These are phyloP conservation scores for Stegodyphus mimosarum DNA, from an alignment of 1,140 invertebrate species.

Conservation along the genomic window DNA sequence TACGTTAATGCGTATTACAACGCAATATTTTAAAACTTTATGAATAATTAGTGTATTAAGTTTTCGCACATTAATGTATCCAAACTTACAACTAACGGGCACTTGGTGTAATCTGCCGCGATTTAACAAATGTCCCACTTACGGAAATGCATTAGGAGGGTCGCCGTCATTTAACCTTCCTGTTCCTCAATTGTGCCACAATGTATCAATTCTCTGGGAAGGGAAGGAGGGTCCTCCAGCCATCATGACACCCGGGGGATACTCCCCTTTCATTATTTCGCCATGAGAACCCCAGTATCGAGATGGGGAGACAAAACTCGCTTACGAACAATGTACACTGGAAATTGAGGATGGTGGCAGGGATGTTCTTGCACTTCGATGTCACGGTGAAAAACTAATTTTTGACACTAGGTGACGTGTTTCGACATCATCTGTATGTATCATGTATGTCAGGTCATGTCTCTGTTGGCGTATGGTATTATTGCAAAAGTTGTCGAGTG, in stretches of 20 bases:
- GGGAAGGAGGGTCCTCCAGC: neutral
- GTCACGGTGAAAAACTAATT: neutral
- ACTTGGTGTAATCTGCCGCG: conserved; percentile 51
- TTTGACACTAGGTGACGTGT: neutral
- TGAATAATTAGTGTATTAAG: too few relatives aligned
- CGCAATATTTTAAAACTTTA: too few relatives aligned
- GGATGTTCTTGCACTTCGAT: neutral
- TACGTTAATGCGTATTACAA: too few relatives aligned
- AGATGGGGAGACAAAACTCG: neutral
- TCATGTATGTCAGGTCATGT: neutral
- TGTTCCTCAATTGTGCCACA: conserved; percentile 18
- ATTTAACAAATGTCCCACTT: conserved; percentile 58
- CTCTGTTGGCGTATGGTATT: neutral
- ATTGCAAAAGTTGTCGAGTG: neutral
- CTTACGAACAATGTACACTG: neutral
- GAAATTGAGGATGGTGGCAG: conserved; percentile 20
- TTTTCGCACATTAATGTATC: neutral
- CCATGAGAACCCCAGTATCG: neutral
- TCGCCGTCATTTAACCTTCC: conserved; percentile 58
- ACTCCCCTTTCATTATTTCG: conserved; percentile 50
- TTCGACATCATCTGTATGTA: neutral
- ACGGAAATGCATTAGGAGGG: conserved; percentile 30
- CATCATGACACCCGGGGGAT: conserved; percentile 27
- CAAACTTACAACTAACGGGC: conserved; percentile 48
- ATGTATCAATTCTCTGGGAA: conserved; percentile 46